Base-by-base conservation (phyloP, 1,140 invertebrate genomes). In the Ceratitis capitata region DNA sequence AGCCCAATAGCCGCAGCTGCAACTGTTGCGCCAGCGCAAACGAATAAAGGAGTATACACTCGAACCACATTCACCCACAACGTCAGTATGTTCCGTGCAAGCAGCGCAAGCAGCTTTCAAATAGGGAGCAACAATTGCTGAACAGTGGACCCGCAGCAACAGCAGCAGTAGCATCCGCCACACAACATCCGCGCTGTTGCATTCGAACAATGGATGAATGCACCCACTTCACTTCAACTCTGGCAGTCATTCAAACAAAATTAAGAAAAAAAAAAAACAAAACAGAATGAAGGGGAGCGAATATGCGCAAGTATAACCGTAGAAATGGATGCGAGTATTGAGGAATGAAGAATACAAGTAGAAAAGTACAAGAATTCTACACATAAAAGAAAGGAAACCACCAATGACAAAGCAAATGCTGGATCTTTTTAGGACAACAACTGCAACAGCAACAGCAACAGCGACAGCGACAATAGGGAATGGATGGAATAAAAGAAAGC, bases 131-230 rank as follows among this genome's bases (percentile, higher is more conserved):
- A 78, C 69, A 78, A 78, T 78, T 78, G 69, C 69, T n/a, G 69
- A 23, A 78, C 69, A 78, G 39, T 47, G 39, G 64, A 74, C 61
- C 61, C 5, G 61, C 61, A 69, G 61, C 61, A 69, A 26, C 56
- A 58, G 47, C 56, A n/a, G 56, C 56, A 29, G 1, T 14, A 58
- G 19, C 69, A 61, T 7, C 56, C 23, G 26, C 56, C 23, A 7
- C 26, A 26, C 69, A 78, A n/a, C 69, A 78, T 78, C 39, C 35
- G 69, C 69, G 39, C 39, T 47, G 39, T 47, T 78, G 69, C 69
- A 45, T 78, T 45, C 39, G 69, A 78, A 78, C 69, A 78, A 78
- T 78, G 69, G 69, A 78, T 78, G 69, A 78, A 78, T 78, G 69
- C 69, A 78, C 69, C 35, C 69, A 78, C 69, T 78, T 45, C 69